Conservation (phyloP, 2,888 invertebrate species). For the Drosophila vallismaia region DNA sequence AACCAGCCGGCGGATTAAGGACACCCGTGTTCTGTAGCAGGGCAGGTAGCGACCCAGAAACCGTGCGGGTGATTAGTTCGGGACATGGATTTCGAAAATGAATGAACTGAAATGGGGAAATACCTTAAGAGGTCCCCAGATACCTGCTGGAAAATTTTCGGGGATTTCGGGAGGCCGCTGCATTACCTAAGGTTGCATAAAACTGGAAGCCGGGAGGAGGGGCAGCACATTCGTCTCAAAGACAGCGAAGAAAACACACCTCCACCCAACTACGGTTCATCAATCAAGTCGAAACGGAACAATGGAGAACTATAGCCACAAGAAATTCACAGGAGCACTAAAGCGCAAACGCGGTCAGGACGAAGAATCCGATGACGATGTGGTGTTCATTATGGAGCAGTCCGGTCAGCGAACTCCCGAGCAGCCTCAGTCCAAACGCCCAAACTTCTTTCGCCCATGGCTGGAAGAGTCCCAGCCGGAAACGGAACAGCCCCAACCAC, state of each 20-base stretch:
- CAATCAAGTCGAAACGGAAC: neutral
- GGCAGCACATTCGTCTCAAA: constrained; percentile 44
- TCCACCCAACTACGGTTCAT: constrained; percentile 2
- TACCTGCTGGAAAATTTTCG: constrained; percentile 52
- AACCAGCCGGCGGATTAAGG: constrained; percentile 33
- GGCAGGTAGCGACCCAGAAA: constrained; percentile 27
- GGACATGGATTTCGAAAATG: constrained; percentile 44
- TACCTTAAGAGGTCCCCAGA: constrained; percentile 52
- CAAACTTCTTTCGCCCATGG: constrained; percentile 65
- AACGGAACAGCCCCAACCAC: constrained; percentile 5
- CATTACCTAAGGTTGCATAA: constrained; percentile 74
- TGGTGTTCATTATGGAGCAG: constrained; percentile 56
- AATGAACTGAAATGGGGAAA: constrained; percentile 71
- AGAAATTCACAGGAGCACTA: constrained; percentile 55
- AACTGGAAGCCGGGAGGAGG: constrained; percentile 46
- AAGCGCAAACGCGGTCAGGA: constrained; percentile 64
- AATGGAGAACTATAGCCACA: constrained; percentile 55
- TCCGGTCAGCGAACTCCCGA: constrained; percentile 30
- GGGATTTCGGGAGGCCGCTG: constrained; percentile 14
- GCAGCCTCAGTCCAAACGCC: constrained; percentile 49
- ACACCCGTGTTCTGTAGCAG: constrained; percentile 3
- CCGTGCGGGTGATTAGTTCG: constrained; percentile 50
- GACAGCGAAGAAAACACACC: constrained; percentile 43
- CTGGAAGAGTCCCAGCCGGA: constrained; percentile 33
- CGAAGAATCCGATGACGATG: constrained; percentile 55